Base-by-base conservation (phyloP, 2,797 vertebrate species). In the Enteromius viviparus region DNA sequence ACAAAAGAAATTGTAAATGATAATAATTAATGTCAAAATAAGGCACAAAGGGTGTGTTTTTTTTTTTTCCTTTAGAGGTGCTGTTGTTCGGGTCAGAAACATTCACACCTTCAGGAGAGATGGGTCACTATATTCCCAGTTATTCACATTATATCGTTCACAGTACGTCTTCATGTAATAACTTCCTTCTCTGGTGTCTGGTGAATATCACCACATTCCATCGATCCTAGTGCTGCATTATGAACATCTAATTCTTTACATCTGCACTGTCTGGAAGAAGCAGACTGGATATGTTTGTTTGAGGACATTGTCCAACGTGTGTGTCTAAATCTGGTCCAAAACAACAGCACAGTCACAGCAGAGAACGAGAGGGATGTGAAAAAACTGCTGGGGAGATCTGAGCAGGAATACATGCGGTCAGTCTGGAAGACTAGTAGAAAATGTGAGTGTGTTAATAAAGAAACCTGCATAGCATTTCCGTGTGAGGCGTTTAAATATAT, bases 71-170 rank as follows among this genome's bases (percentile, higher is more conserved):
- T 49, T 29, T 11, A 69, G 23, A 75, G 15, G 58, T 37, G 45
- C 65, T 71, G 76, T 26, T 80, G 55, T 51, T 80, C 1, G 3
- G 15, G 14, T 34, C 21, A 29, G 4, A 32, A 15, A 14, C 37
- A 71, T n/a, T 14, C 11, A 53, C 53, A 42, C 42, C 29, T 29
- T 32, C 17, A 65, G 49, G 58, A 42, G n/a, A 80, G 23, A 58
- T 47, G 6, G 55, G 77, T 66, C 17, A 40, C 65, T 12, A 4
- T 14, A 6, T 21, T 12, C 47, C n/a, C 69, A 58, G 5, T 15
- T 42, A 40, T 84, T 87, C 83, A 84, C 85, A 79, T 87, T 87
- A 71, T 1, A 47, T 85, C 8, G 0, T 82, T 87, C 82, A 87
- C 85, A 82, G 85, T 87, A 29, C 6, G 21, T 17, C 74, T 84